phyloP scores from a whole-genome alignment of 1,140 invertebrate genomes.

The Planococcus citri region DNA sequence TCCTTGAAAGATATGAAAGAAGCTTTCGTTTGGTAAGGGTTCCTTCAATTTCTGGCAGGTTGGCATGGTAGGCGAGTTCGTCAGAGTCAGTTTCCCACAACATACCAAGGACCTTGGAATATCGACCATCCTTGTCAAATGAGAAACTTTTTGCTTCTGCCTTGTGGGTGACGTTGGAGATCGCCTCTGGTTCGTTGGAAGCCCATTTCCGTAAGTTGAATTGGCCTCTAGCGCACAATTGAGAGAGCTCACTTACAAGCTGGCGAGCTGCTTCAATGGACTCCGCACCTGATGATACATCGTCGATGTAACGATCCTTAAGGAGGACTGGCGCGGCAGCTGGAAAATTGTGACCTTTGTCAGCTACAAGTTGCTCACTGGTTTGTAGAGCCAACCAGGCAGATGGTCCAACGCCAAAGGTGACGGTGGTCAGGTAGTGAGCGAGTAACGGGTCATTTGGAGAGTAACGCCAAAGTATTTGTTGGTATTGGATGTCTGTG shows the following conservation, averaged over 20 bases:
- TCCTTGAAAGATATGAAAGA: slow-evolving; percentile 27
- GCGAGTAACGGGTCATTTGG: slow-evolving; percentile 23
- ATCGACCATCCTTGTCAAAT: background rate
- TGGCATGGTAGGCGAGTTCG: background rate
- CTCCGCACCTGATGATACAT: slow-evolving; percentile 29
- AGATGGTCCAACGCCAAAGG: slow-evolving; percentile 26
- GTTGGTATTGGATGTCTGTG: slow-evolving; percentile 30
- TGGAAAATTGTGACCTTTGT: slow-evolving; percentile 29
- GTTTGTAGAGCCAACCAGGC: slow-evolving; percentile 26
- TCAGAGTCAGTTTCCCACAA: background rate
- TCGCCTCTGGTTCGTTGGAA: slow-evolving; percentile 23
- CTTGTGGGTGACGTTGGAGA: background rate
- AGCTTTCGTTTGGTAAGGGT: slow-evolving; percentile 28
- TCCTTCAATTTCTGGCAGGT: background rate
- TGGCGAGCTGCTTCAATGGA: slow-evolving; percentile 26
- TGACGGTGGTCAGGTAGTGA: slow-evolving; percentile 26
- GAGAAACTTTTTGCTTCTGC: background rate
- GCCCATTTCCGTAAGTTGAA: slow-evolving; percentile 29
- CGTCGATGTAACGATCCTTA: slow-evolving; percentile 34
- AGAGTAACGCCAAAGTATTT: slow-evolving; percentile 32
- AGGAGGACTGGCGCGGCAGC: slow-evolving; percentile 28
- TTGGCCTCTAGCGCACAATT: slow-evolving; percentile 24
- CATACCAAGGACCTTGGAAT: background rate
- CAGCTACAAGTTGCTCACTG: slow-evolving; percentile 30
- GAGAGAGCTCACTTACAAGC: slow-evolving; percentile 27